These are phyloP conservation scores for Hepsetus odoe DNA, from an alignment of 2,113 vertebrate species.

Conservation along the genomic window DNA sequence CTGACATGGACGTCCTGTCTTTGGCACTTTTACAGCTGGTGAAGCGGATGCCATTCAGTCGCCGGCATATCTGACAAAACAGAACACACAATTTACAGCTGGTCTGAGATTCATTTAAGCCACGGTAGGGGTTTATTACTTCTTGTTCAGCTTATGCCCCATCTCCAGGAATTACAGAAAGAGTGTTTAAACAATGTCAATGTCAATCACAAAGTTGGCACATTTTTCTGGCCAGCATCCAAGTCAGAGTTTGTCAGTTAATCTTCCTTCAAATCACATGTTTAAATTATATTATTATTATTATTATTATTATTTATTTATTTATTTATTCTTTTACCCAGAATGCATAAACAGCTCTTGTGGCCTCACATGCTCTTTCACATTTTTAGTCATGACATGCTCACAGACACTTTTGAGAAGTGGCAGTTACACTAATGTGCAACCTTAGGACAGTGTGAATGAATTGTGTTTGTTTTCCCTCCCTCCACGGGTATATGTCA, in stretches of 20 bases:
- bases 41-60: conserved; percentile 94
- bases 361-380: not conserved
- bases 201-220: not conserved
- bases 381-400: not conserved
- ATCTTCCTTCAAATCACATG: not conserved
- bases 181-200: not conserved
- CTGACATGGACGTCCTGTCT: conserved; percentile 98
- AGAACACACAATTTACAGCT: not conserved
- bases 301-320: too few relatives aligned
- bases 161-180: not conserved
- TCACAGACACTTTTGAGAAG: not conserved
- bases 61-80: conserved; percentile 87
- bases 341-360: not conserved
- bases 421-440: not conserved
- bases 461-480: too few relatives aligned
- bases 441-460: not conserved
- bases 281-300: too few relatives aligned
- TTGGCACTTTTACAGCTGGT: conserved; percentile 99
- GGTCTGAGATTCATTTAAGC: too few relatives aligned
- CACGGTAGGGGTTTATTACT: not conserved
- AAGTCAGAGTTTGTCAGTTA: not conserved
- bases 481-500: not conserved
- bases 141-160: too few relatives aligned
- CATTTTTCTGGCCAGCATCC: not conserved
- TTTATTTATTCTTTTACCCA: not conserved